Evolutionary conservation across 2,797 vertebrate species (phyloP).

Genomic region (Phaenicophaeus curvirostris): DNA sequence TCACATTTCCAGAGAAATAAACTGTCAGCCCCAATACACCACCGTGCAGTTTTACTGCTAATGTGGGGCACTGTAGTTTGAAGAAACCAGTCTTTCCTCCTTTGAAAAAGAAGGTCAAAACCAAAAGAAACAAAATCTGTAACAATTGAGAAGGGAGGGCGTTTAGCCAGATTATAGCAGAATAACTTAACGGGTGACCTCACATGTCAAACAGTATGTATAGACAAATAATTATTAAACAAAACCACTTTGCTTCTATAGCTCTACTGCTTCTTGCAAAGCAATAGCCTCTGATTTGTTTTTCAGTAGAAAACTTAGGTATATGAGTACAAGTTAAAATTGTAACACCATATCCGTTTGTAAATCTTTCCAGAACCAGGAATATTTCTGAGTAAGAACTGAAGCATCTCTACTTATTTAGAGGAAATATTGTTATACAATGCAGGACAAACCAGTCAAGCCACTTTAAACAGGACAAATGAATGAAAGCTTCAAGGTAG

Average conservation of each 20-base stretch:
- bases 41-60: not conserved
- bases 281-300: not conserved
- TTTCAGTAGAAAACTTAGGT: not conserved
- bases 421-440: slow-evolving; percentile 3
- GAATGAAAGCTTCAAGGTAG: slow-evolving; percentile 43
- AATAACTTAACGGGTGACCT: not conserved
- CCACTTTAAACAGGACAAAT: slow-evolving; percentile 8
- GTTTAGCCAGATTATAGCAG: not conserved
- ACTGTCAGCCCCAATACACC: not conserved
- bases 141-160: not conserved
- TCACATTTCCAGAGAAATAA: not conserved
- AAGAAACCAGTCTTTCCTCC: not conserved
- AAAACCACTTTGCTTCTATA: not conserved
- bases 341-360: not conserved
- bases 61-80: rapidly evolving
- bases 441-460: not conserved
- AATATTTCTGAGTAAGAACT: not conserved
- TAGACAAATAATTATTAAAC: not conserved
- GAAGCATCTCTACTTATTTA: not conserved
- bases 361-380: not conserved
- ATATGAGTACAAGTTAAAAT: not conserved
- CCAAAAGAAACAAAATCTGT: not conserved
- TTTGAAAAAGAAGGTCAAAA: not conserved
- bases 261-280: not conserved
- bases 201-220: not conserved